Base-by-base conservation (phyloP, 2,888 invertebrate genomes). In the Rosalia funebris region DNA sequence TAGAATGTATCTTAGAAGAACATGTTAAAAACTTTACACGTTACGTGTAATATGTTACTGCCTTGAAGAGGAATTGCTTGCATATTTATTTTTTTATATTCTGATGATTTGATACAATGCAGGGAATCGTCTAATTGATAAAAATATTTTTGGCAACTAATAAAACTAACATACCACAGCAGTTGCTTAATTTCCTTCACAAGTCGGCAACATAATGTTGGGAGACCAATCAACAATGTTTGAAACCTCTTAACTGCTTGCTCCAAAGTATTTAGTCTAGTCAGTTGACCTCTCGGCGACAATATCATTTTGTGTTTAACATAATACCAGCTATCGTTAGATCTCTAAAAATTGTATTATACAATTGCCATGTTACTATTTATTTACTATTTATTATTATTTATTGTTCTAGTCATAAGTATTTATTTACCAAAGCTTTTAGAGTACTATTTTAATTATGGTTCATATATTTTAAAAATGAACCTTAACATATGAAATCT, bases 371-470 rank as follows among this genome's bases (percentile, higher is more conserved):
- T 55, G 45, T 45, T 45, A 55, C 11, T 72, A 70, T 70, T 72
- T 69, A 71, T 71, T 71, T 63, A 63, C 63, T 70, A 65, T 60
- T 68, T 66, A 60, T 65, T 65, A 53, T 55, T 70, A 67, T 66
- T 63, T 62, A 59, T 61, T 69, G 60, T 61, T 67, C 60, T 70
- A 66, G 62, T 63, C 60, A 60, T 62, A 61, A 39, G 60, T 65
- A 53, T 63, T 60, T 62, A 44, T 66, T 64, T 60, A 61, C 45
- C 53, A 62, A 60, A 56, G 57, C 53, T 60, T 63, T 57, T 54
- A 53, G 32, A 50, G 34, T 53, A 25, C 16, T 32, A 19, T 45
- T 31, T 37, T 39, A 15, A 46, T 34, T 50, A 32, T 53, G 44
- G 34, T 57, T 55, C 19, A 11, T 20, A 25, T 42, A 14, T 34